These are phyloP conservation scores for Yasuhikotakia modesta DNA, from an alignment of 2,797 vertebrate genomes.

Conservation along the genomic window DNA sequence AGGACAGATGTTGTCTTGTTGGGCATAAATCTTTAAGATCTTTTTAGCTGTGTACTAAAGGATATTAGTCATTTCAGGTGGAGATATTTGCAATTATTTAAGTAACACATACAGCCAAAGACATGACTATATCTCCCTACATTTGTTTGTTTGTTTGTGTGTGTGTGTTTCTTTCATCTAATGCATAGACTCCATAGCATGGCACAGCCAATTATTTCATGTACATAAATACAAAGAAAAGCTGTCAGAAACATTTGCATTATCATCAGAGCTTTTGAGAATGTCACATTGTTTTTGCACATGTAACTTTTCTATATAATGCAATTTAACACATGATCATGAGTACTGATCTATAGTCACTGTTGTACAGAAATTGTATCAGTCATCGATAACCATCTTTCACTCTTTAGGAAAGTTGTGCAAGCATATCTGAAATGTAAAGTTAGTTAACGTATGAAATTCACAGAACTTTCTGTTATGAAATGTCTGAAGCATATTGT, in stretches of 20 bases:
- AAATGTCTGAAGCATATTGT: conserved; percentile 38
- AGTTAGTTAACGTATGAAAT: conserved; percentile 8
- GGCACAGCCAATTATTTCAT: conserved; percentile 1
- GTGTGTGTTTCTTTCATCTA: background rate
- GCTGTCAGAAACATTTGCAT: background rate
- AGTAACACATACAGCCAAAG: conserved; percentile 29
- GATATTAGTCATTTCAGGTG: background rate
- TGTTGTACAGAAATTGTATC: conserved; percentile 14
- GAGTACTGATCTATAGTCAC: conserved; percentile 13
- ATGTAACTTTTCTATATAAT: background rate
- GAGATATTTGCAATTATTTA: background rate
- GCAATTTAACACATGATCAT: conserved; percentile 1
- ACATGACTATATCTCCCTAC: conserved; percentile 13
- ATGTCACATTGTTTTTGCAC: background rate
- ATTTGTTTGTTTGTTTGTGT: background rate
- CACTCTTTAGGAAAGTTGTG: conserved; percentile 34
- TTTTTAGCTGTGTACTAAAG: background rate
- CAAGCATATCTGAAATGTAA: conserved; percentile 37
- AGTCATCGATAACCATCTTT: conserved; percentile 48
- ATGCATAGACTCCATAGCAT: conserved; percentile 1
- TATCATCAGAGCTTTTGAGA: background rate
- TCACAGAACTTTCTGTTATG: conserved; percentile 23
- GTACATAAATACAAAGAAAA: background rate
- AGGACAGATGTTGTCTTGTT: background rate
- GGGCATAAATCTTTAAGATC: background rate